These are phyloP conservation scores for Pseudotriccus pelzelni DNA, from an alignment of 2,797 vertebrate genomes.

Conservation along the genomic window DNA sequence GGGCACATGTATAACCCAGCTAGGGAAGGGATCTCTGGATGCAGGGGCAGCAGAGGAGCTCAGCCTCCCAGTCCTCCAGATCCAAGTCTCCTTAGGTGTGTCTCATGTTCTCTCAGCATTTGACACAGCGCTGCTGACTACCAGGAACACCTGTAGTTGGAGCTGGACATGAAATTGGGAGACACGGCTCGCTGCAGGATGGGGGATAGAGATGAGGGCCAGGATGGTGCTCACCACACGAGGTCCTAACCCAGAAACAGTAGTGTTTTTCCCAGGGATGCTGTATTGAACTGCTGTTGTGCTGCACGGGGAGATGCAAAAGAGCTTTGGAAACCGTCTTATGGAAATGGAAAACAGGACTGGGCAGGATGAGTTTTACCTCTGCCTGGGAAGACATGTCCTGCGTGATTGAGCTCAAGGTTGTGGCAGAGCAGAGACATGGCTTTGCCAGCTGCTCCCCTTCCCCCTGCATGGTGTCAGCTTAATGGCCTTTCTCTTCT, in stretches of 20 bases:
- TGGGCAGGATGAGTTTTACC: neutral
- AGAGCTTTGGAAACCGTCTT: neutral
- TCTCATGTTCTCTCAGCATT: neutral
- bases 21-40: accelerated
- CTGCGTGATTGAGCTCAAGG: neutral
- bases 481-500: neutral
- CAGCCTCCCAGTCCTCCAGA: neutral
- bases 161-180: accelerated
- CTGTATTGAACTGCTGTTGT: neutral
- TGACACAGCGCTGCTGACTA: neutral
- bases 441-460: neutral
- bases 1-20: neutral
- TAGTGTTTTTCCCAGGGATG: neutral
- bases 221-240: accelerated
- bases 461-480: neutral
- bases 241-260: neutral
- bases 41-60: neutral
- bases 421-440: neutral
- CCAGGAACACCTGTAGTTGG: neutral
- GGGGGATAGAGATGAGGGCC: neutral
- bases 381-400: neutral
- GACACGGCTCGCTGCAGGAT: accelerated
- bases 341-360: neutral
- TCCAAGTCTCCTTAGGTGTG: accelerated
- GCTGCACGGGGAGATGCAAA: neutral